Conservation (phyloP, 2,888 invertebrate genomes). For the Eudasyphora cyanicolor region DNA sequence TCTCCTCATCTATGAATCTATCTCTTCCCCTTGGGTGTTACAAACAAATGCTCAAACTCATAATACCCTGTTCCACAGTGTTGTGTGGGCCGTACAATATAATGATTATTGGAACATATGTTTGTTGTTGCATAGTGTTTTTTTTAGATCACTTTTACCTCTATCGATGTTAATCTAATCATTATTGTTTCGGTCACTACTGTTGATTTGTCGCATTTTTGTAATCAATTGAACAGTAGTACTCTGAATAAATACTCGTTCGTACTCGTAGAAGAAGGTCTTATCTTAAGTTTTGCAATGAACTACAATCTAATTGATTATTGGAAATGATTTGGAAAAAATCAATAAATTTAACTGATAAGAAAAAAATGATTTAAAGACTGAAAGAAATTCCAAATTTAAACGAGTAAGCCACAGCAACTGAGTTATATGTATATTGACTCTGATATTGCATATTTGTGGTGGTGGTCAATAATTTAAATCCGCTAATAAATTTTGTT, state of each 20-base stretch:
- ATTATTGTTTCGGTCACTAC: slow-evolving; percentile 9
- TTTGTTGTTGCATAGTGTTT: too few relatives aligned
- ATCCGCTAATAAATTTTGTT: not conserved
- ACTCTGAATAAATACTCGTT: too few relatives aligned
- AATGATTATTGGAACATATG: too few relatives aligned
- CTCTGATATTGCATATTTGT: not conserved
- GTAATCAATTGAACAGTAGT: too few relatives aligned
- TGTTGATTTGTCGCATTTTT: slow-evolving; percentile 22
- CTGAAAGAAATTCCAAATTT: not conserved
- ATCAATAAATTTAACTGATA: slow-evolving; percentile 28
- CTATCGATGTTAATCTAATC: slow-evolving; percentile 48
- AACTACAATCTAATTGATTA: not conserved
- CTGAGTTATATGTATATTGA: too few relatives aligned
- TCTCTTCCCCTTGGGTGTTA: too few relatives aligned
- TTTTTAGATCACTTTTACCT: not conserved
- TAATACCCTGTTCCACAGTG: too few relatives aligned
- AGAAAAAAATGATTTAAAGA: slow-evolving; percentile 6
- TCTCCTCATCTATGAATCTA: too few relatives aligned
- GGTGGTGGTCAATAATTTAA: not conserved
- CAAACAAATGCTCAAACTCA: too few relatives aligned
- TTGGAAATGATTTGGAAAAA: not conserved
- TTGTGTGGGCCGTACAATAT: too few relatives aligned
- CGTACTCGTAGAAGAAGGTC: too few relatives aligned
- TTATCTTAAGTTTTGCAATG: not conserved
- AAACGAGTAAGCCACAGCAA: not conserved